Conservation (phyloP, 2,888 invertebrate species). For the Sarcophaga subvicina region DNA sequence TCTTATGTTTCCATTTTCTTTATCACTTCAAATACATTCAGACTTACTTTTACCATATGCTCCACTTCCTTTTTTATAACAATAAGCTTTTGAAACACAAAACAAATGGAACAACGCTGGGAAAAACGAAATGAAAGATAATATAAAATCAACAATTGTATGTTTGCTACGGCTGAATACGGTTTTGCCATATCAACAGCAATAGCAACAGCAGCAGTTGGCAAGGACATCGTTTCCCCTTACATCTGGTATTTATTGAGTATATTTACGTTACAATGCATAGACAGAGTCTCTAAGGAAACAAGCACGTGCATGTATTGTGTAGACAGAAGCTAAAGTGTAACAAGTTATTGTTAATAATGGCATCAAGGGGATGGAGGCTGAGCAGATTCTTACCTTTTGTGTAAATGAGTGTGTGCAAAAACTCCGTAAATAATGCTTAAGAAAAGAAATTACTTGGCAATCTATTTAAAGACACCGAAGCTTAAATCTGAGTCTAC, state of each 20-base stretch:
- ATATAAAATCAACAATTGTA: slow-evolving; percentile 5
- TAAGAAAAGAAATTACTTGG: background rate
- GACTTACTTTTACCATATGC: no score
- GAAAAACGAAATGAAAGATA: background rate
- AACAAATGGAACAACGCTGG: background rate
- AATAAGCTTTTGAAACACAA: background rate
- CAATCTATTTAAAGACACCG: background rate
- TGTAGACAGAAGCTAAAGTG: background rate
- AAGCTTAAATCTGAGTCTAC: no score
- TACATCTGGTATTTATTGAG: no score
- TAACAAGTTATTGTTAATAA: slow-evolving; percentile 13
- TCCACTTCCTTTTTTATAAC: no score
- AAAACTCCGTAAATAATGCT: no score
- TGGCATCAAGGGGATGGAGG: slow-evolving; percentile 3
- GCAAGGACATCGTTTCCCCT: slow-evolving; percentile 9
- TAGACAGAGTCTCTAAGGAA: no score
- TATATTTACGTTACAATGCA: no score
- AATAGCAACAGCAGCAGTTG: slow-evolving; percentile 42
- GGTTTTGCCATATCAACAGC: background rate
- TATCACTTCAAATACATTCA: no score
- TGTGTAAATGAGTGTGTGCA: no score
- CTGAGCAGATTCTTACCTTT: background rate
- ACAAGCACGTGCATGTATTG: background rate
- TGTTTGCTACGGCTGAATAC: background rate
- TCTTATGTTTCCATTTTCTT: no score